These are phyloP conservation scores for Orchesella flavescens DNA, from an alignment of 2,888 invertebrate species.

Conservation along the genomic window DNA sequence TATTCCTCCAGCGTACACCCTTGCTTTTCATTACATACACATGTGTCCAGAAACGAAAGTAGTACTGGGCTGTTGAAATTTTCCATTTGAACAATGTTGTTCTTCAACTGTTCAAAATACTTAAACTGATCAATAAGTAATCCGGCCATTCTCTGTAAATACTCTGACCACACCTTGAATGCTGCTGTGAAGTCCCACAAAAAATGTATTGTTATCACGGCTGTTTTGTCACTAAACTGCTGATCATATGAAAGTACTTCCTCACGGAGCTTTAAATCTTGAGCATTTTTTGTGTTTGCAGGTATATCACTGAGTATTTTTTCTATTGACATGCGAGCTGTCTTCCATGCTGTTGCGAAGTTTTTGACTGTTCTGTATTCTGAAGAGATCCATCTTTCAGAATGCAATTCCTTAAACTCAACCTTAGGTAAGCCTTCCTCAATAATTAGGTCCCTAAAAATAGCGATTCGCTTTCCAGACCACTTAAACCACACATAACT, in stretches of 20 bases:
- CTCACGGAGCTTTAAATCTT: not conserved
- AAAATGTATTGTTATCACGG: not conserved
- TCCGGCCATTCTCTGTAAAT: not conserved
- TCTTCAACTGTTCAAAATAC: not conserved
- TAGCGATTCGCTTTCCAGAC: not conserved
- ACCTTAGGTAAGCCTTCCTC: not conserved
- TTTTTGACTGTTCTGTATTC: not conserved
- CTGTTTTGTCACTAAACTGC: not conserved
- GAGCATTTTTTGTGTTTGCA: no score
- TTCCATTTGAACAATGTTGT: not conserved
- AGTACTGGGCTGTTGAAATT: not conserved
- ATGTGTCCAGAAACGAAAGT: not conserved
- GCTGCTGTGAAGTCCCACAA: constrained; percentile 9
- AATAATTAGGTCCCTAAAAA: not conserved
- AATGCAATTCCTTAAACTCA: not conserved
- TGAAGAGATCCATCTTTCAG: not conserved
- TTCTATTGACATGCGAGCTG: not conserved
- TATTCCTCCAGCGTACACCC: constrained; percentile 13
- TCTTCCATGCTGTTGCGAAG: not conserved
- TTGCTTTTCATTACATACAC: not conserved
- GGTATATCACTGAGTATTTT: not conserved
- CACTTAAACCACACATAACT: not conserved
- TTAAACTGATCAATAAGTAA: not conserved
- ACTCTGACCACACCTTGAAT: constrained; percentile 13
- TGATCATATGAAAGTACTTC: not conserved